Conservation (phyloP, 2,888 invertebrate species). For the Yponomeuta sedellus region DNA sequence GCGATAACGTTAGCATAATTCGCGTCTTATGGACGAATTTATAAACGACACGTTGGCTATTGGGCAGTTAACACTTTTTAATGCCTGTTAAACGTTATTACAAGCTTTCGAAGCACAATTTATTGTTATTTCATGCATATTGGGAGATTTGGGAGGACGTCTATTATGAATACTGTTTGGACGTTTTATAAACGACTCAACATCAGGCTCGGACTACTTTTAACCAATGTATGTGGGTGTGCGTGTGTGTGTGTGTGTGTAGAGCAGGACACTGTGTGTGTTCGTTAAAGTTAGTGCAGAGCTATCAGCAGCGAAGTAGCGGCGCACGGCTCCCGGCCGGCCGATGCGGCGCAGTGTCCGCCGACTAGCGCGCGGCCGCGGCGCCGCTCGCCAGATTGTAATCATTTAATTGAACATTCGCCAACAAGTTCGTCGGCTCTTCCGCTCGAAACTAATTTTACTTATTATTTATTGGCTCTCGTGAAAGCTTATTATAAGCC, state of each 20-base stretch:
- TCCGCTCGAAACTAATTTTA: slow-evolving; percentile 10
- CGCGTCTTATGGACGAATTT: background rate
- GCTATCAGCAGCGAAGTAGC: no score
- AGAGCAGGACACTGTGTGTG: background rate
- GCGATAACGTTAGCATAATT: background rate
- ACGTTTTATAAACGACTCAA: background rate
- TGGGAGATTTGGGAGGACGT: background rate
- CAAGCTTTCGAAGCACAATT: slow-evolving; percentile 1
- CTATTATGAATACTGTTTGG: background rate
- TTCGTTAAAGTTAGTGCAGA: no score
- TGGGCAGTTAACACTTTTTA: slow-evolving; percentile 3
- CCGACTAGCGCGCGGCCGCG: slow-evolving; percentile 13
- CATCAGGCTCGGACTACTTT: background rate
- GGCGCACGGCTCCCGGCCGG: no score
- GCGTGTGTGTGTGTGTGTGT: background rate
- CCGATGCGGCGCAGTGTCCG: background rate
- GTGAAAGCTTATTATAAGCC: slow-evolving; percentile 5
- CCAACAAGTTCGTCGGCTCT: slow-evolving; percentile 20
- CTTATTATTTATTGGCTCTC: slow-evolving; percentile 12
- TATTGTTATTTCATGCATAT: slow-evolving; percentile 1
- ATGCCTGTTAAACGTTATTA: slow-evolving; percentile 1
- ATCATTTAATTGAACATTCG: slow-evolving; percentile 26
- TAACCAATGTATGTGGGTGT: background rate
- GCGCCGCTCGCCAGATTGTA: slow-evolving; percentile 27
- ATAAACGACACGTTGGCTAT: background rate